Evolutionary conservation across 2,888 invertebrate genomes (phyloP).

Genomic region (Hipparchia sbordonii): DNA sequence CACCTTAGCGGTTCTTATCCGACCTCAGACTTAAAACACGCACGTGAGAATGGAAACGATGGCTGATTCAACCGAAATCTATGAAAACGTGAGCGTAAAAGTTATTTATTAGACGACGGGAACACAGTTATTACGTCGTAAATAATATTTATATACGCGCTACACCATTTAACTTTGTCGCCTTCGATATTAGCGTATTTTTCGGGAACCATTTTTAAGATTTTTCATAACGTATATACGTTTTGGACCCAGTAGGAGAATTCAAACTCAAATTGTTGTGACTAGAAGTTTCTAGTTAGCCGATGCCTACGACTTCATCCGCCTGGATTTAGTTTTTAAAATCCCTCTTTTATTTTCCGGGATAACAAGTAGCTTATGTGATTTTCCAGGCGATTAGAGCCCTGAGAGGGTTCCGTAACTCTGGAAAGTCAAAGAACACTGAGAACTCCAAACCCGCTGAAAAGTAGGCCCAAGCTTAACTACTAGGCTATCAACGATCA

Average conservation of each 20-base stretch:
- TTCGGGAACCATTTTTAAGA: conserved; percentile 22
- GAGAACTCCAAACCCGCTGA: no score
- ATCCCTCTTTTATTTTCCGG: no score
- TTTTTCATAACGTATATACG: conserved; percentile 6
- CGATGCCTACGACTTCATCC: no score
- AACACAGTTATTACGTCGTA: conserved; percentile 52
- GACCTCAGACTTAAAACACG: not conserved
- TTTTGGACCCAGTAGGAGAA: conserved; percentile 2
- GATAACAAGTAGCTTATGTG: no score
- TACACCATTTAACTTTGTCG: conserved; percentile 48
- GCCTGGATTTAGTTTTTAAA: no score
- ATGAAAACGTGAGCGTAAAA: conserved; percentile 37
- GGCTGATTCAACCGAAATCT: conserved; percentile 29
- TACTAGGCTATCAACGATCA: no score
- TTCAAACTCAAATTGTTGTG: conserved; percentile 1
- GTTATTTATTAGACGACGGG: conserved; percentile 46
- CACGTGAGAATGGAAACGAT: conserved; percentile 25
- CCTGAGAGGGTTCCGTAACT: no score
- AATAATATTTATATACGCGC: conserved; percentile 51
- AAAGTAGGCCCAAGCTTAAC: no score
- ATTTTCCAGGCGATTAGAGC: no score
- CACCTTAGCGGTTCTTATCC: no score
- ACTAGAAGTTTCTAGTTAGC: no score
- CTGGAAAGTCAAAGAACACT: no score
- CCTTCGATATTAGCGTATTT: conserved; percentile 29